Evolutionary conservation across 2,113 vertebrate species (phyloP).

Genomic region (Pachycephala philippinensis): DNA sequence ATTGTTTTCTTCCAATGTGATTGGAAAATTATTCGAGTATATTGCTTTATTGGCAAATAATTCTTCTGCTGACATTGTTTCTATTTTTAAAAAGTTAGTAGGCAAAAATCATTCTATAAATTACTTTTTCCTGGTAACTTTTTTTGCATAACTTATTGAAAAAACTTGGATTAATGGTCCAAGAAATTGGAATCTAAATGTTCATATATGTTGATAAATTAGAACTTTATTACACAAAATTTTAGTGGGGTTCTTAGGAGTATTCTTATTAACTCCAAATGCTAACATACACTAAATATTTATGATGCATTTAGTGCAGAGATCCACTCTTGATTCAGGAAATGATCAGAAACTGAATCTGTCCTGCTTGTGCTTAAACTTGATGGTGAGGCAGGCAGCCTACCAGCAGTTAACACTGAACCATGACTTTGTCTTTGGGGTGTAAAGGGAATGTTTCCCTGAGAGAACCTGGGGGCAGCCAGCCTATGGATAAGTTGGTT

Average conservation of each 20-base stretch:
- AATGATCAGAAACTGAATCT: not conserved
- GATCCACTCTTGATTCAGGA: not conserved
- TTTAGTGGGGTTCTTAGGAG: not conserved
- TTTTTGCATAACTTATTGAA: slow-evolving; percentile 18
- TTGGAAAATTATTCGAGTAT: slow-evolving; percentile 3
- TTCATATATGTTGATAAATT: slow-evolving; percentile 39
- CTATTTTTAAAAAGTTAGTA: slow-evolving; percentile 19
- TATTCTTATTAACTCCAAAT: not conserved
- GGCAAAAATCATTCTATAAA: slow-evolving; percentile 47
- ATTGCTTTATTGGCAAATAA: slow-evolving; percentile 34
- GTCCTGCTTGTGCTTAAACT: not conserved
- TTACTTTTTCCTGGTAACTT: not conserved
- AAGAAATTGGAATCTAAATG: slow-evolving; percentile 37
- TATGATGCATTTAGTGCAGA: not conserved
- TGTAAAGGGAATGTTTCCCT: not conserved
- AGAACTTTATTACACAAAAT: not conserved
- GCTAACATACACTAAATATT: not conserved
- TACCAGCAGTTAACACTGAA: not conserved
- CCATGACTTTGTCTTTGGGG: not conserved
- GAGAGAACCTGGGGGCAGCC: not conserved
- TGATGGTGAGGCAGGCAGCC: not conserved
- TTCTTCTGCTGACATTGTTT: slow-evolving; percentile 20
- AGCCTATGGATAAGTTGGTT: not conserved
- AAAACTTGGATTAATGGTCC: slow-evolving; percentile 29
- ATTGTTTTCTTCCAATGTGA: slow-evolving; percentile 28